Evolutionary conservation across 2,113 vertebrate genomes (phyloP), one percentile per base, ranked within the genome.

Genomic region (Myrmophylax atrothorax): DNA sequence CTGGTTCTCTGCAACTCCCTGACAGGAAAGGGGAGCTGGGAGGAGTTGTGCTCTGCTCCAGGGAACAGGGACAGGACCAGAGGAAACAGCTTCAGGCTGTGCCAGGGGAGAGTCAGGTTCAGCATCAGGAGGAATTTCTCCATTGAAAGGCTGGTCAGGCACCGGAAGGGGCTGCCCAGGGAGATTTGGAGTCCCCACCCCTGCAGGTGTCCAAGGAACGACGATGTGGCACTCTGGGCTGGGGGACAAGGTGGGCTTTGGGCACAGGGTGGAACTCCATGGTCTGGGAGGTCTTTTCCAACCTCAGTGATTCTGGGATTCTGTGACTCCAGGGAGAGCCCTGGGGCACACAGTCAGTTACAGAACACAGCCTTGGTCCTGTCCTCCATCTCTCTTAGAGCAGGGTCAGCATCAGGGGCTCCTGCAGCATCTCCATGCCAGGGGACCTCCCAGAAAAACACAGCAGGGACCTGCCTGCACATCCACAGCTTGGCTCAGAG

Each of bases 261-360:
- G 52, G 25, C 24, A 69, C 24, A 23, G 35, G 12, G 31, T 2
- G 13, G 63, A 6, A 6, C 20, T 13, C 10, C 5, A 6, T 5
- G 7, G 10, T 9, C 35, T 18, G 4, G 25, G 55, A 24, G 22
- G 6, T 4, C 31, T 62, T 44, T 24, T 19, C 67, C 67, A 52
- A 1, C 16, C 37, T 18, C 29, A 28, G 0, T 1, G 6, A 14
- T 17, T 25, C 38, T 7, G 67, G 37, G 40, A 69, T 83, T 62
- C 56, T 14, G 64, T 33, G 29, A 10, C 56, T 47, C 14, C 46
- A 33, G 16, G 18, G 33, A 69, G 29, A 66, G 58, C 49, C 46
- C 14, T 42, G 1, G 10, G 47, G 42, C 16, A 3, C 0, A 13
- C 15, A 6, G 49, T 3, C 0, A 6, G 49, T 0, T 19, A 31